Evolutionary conservation across 2,888 invertebrate genomes (phyloP).

Genomic region (Petrophora chlorosata): DNA sequence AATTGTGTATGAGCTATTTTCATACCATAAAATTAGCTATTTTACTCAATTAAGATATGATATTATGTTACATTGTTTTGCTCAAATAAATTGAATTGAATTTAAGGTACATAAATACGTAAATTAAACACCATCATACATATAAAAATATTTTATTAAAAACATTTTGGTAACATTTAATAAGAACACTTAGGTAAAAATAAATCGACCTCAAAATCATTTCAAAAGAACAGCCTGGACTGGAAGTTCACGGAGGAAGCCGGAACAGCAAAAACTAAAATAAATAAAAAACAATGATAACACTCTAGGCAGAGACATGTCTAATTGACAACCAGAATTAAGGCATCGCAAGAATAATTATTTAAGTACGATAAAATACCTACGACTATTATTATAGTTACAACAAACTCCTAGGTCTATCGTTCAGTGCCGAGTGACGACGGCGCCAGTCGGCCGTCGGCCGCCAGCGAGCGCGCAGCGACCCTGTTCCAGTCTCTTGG

Average conservation of each 20-base stretch:
- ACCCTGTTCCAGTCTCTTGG: slow-evolving; percentile 60
- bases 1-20: too few relatives aligned
- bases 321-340: slow-evolving; percentile 85
- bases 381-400: slow-evolving; percentile 84
- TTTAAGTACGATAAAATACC: slow-evolving; percentile 84
- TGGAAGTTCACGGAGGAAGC: slow-evolving; percentile 83
- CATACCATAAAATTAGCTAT: too few relatives aligned
- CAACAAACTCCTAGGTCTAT: slow-evolving; percentile 80
- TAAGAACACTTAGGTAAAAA: slow-evolving; percentile 86
- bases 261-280: slow-evolving; percentile 81
- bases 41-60: too few relatives aligned
- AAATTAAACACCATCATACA: slow-evolving; percentile 68
- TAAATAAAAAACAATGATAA: slow-evolving; percentile 82
- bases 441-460: slow-evolving; percentile 32
- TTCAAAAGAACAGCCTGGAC: slow-evolving; percentile 84
- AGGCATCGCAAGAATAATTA: slow-evolving; percentile 85
- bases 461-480: slow-evolving; percentile 43
- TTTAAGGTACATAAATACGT: neutral
- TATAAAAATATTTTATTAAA: slow-evolving; percentile 86
- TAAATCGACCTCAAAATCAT: slow-evolving; percentile 85
- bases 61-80: too few relatives aligned
- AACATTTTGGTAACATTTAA: slow-evolving; percentile 86
- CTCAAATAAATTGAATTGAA: too few relatives aligned
- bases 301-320: slow-evolving; percentile 83
- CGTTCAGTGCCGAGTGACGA: slow-evolving; percentile 47